These are phyloP conservation scores for Dendrolimus punctatus DNA, from an alignment of 1,140 invertebrate genomes.

Conservation along the genomic window DNA sequence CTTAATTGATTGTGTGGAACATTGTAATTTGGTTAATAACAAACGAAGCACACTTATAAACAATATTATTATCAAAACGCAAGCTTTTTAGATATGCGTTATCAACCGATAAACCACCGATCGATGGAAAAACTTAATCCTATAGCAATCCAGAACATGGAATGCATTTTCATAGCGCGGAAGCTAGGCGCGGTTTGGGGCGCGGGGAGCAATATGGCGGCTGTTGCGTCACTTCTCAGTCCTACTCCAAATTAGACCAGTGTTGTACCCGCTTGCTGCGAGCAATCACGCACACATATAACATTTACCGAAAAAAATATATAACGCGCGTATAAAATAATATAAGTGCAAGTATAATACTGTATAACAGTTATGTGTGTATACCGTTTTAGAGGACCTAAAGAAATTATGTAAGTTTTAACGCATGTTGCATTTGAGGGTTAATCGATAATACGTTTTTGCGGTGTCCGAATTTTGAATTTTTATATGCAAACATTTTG, in stretches of 20 bases:
- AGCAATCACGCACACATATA: conserved; percentile 19
- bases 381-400: no score
- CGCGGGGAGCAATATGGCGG: conserved; percentile 48
- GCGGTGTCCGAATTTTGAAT: conserved; percentile 6
- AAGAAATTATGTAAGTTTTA: no score
- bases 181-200: conserved; percentile 45
- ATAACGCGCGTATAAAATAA: conserved; percentile 13
- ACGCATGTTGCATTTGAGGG: no score
- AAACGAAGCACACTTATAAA: neutral
- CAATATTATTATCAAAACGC: neutral
- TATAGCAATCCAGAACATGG: conserved; percentile 5
- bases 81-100: neutral
- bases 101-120: conserved; percentile 6
- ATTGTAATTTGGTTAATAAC: neutral
- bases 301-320: conserved; percentile 10
- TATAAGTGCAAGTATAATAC: conserved; percentile 13
- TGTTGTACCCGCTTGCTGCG: conserved; percentile 33
- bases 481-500: conserved; percentile 8
- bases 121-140: conserved; percentile 16
- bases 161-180: conserved; percentile 54
- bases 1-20: conserved; percentile 1
- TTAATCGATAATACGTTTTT: conserved; percentile 10
- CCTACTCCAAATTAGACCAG: conserved; percentile 64
- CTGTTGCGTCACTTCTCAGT: conserved; percentile 60
- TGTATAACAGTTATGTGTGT: conserved; percentile 33